Evolutionary conservation across 2,888 invertebrate genomes (phyloP).

Genomic region (Junonia oenone): DNA sequence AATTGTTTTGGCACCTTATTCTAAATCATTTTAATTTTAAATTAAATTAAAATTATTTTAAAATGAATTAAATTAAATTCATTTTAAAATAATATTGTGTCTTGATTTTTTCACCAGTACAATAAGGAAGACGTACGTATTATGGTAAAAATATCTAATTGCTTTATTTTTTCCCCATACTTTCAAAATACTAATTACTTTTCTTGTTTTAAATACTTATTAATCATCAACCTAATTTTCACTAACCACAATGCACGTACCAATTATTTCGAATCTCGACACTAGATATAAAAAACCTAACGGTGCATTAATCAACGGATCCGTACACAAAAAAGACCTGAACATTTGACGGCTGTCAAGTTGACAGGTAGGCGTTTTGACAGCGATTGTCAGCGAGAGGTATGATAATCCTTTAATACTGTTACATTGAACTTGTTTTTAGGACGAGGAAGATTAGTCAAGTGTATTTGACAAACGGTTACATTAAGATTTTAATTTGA

Average conservation of each 20-base stretch:
- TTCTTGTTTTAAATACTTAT: too few species aligned
- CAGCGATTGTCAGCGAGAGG: conserved; percentile 43
- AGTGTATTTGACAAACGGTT: background rate
- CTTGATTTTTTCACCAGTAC: too few species aligned
- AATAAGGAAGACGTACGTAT: too few species aligned
- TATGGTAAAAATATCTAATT: too few species aligned
- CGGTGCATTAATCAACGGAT: conserved; percentile 13
- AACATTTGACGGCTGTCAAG: conserved; percentile 53
- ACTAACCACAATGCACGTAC: background rate
- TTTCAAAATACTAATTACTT: too few species aligned
- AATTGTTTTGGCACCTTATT: too few species aligned
- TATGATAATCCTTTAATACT: conserved; percentile 4
- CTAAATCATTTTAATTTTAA: too few species aligned
- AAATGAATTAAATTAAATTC: too few species aligned
- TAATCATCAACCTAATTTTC: background rate
- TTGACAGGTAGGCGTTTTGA: conserved; percentile 47
- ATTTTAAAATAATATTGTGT: too few species aligned
- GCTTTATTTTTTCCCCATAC: too few species aligned
- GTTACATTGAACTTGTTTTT: background rate
- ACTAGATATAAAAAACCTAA: conserved; percentile 9
- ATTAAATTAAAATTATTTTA: too few species aligned
- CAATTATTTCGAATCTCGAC: background rate
- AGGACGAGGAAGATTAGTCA: background rate
- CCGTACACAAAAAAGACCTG: conserved; percentile 30
- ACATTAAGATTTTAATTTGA: too few species aligned